Base-by-base conservation (phyloP, 1,140 invertebrate species). In the Luehdorfia chinensis region DNA sequence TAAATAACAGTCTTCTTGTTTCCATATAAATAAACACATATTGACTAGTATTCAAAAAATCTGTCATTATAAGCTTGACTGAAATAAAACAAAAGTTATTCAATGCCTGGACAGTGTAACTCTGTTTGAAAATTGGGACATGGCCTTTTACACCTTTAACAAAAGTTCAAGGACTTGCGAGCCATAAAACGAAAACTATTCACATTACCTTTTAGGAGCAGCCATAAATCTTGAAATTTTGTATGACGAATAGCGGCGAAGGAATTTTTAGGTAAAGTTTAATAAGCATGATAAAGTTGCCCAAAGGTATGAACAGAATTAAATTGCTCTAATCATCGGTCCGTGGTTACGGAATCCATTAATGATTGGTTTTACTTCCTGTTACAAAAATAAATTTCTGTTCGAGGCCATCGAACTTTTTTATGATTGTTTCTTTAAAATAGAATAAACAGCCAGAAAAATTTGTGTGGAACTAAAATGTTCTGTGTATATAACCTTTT, bases 361-460 rank as follows among this genome's bases (percentile, higher is more conserved):
- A 66, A 49, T 49, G 43, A 64, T 72, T 66, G 41, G 65, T 52
- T 63, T 46, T 57, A 64, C 58, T 59, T 71, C 64, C 65, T 67
- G 55, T 50, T 55, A 47, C 23, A 50, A 59, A 57, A 52, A 13
- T 1, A 34, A 16, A 34, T 32, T 32, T 32, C 3, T 32, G 7
- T 33, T 19, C 16, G 5, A 9, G 9, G 1, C 33, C 16, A 36
- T 21, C 8, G 16, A 19, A n/a, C n/a, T n/a, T n/a, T n/a, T n/a
- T n/a, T n/a, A n/a, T n/a, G n/a, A n/a, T n/a, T n/a, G n/a, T n/a
- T n/a, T n/a, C n/a, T n/a, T n/a, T n/a, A n/a, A n/a, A n/a, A n/a
- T n/a, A n/a, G n/a, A n/a, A n/a, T n/a, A n/a, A n/a, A n/a, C n/a
- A n/a, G n/a, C n/a, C n/a, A n/a, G n/a, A n/a, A n/a, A n/a, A n/a